phyloP scores from a whole-genome alignment of 1,140 invertebrate genomes.

The Stegodyphus dumicola region DNA sequence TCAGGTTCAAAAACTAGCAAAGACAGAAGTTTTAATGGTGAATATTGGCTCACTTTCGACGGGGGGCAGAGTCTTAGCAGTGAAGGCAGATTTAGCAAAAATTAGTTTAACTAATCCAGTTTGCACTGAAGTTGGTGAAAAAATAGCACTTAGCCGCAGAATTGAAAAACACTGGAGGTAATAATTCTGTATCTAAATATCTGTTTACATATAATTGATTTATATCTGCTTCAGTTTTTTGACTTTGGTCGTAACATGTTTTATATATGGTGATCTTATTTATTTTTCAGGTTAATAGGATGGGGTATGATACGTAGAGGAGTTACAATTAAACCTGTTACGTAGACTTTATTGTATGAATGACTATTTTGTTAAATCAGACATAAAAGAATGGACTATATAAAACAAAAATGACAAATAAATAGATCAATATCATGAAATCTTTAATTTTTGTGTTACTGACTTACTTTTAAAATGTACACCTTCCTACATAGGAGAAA shows the following conservation, averaged over 20 bases:
- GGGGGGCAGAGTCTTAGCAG: constrained; percentile 94
- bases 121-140: constrained; percentile 98
- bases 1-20: constrained; percentile 87
- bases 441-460: too few relatives aligned
- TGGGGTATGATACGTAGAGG: constrained; percentile 97
- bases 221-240: constrained; percentile 30
- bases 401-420: too few relatives aligned
- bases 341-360: neutral
- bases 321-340: constrained; percentile 83
- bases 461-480: too few relatives aligned
- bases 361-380: neutral
- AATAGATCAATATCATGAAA: too few relatives aligned
- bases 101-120: constrained; percentile 97
- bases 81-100: constrained; percentile 97
- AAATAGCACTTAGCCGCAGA: constrained; percentile 96
- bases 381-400: neutral
- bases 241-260: neutral
- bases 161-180: constrained; percentile 99
- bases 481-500: too few relatives aligned
- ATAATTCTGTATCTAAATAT: constrained; percentile 68
- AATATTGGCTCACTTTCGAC: constrained; percentile 99
- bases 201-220: constrained; percentile 47
- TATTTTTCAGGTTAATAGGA: constrained; percentile 84
- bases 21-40: constrained; percentile 92
- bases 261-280: constrained; percentile 54